Evolutionary conservation across 1,140 invertebrate species (phyloP), one percentile per base, ranked within the genome.

Genomic region (Nymphalis io): DNA sequence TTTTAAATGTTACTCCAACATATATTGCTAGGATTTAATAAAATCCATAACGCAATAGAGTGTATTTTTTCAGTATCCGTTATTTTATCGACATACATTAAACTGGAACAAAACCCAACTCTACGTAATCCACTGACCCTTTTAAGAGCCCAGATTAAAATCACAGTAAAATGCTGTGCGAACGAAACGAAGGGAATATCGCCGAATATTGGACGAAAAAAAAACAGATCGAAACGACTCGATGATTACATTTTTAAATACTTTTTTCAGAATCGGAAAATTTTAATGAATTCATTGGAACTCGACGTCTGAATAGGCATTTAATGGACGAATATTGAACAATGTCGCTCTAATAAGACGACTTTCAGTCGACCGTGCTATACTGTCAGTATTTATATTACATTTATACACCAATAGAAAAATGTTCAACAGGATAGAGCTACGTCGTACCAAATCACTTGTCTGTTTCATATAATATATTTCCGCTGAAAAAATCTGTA

Each of bases 101-200:
- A 55, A 21, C 4, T n/a, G 18, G 15, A 21, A 53, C 48, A 8
- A 21, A 27, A 27, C 11, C 60, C 16, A 51, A 51, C 60, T 53
- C 46, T 62, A 48, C 16, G 23, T 62, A 62, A 62, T 62, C 44
- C 46, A 62, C 48, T 62, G 60, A 62, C 60, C 60, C 60, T 62
- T 62, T 62, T 62, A 62, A 51, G 44, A 51, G 60, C 23, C 44
- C 18, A 42, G 60, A 62, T 62, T 62, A 62, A 62, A 62, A 51
- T 62, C 46, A 46, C 60, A 39, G 48, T 51, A 27, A 53, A 60
- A 62, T 62, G 16, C 44, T 51, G 23, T 33, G 27, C 38, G 48
- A 38, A 27, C 38, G 60, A 21, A 61, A 51, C 60, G 44, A 18
- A 23, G 12, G 15, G 16, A 44, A 61, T 51, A 62, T 21, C 48